These are phyloP conservation scores for Philereme transversata DNA, from an alignment of 2,888 invertebrate genomes.

Conservation along the genomic window DNA sequence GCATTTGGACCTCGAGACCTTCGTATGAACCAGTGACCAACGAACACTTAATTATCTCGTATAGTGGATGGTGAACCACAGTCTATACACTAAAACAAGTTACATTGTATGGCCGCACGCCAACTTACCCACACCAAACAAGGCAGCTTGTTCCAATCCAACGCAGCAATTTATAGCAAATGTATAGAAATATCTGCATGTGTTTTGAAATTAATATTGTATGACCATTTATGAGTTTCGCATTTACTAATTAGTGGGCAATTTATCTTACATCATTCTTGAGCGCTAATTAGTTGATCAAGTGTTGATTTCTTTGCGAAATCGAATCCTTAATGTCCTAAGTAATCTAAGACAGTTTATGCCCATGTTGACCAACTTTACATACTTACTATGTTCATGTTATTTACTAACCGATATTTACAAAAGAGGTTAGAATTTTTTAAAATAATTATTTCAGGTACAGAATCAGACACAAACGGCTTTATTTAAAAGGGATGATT, in stretches of 20 bases:
- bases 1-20: too few species aligned
- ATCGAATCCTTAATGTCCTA: background rate
- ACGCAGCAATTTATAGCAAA: slow-evolving; percentile 4
- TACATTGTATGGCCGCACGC: slow-evolving; percentile 12
- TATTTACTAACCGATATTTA: too few species aligned
- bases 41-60: too few species aligned
- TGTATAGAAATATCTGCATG: slow-evolving; percentile 13
- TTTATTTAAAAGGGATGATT: too few species aligned
- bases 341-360: background rate
- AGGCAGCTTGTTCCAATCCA: slow-evolving; percentile 6
- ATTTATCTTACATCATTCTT: slow-evolving; percentile 15
- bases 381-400: too few species aligned
- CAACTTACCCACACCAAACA: background rate
- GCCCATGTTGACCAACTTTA: background rate
- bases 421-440: too few species aligned
- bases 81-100: background rate
- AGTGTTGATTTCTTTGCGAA: slow-evolving; percentile 6
- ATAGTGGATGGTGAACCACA: slow-evolving; percentile 3
- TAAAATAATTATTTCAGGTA: too few species aligned
- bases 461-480: too few species aligned
- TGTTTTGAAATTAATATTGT: slow-evolving; percentile 29
- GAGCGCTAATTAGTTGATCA: slow-evolving; percentile 7
- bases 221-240: slow-evolving; percentile 18
- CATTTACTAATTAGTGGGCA: slow-evolving; percentile 21
- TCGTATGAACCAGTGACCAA: too few species aligned